Evolutionary conservation across 2,797 vertebrate genomes (phyloP).

Genomic region (Atherinosoma microstoma): DNA sequence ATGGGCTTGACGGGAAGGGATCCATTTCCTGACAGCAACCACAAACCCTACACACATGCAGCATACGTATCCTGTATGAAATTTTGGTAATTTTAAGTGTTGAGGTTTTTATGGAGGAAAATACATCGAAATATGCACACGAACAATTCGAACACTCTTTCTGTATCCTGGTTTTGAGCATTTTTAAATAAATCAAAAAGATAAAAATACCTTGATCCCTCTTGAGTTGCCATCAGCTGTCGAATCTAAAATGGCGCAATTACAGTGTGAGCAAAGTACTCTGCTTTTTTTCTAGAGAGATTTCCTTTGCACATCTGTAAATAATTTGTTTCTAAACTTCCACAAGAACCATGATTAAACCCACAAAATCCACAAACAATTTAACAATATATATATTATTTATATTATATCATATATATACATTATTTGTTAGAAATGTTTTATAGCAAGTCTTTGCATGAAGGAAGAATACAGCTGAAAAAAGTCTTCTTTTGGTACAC

Average conservation of each 20-base stretch:
- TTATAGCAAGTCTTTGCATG: neutral
- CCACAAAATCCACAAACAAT: constrained; percentile 64
- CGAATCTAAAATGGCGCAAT: constrained; percentile 47
- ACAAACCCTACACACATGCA: constrained; percentile 70
- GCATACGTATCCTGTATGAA: constrained; percentile 33
- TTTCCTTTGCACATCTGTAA: constrained; percentile 67
- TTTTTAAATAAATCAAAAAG: constrained; percentile 17
- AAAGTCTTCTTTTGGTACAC: constrained; percentile 7
- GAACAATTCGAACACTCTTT: neutral
- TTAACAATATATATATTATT: constrained; percentile 16
- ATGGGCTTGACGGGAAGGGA: constrained; percentile 79
- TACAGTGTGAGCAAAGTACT: constrained; percentile 47
- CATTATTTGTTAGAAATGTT: constrained; percentile 1
- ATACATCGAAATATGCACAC: neutral
- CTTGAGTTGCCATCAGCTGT: constrained; percentile 33
- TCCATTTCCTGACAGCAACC: constrained; percentile 84
- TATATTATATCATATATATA: neutral
- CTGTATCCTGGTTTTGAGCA: constrained; percentile 9
- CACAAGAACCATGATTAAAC: constrained; percentile 63
- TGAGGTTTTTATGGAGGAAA: constrained; percentile 26
- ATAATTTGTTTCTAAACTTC: constrained; percentile 64
- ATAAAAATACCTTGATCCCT: constrained; percentile 33
- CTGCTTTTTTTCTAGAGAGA: constrained; percentile 35
- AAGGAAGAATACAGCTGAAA: neutral
- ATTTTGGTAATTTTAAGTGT: constrained; percentile 16